Evolutionary conservation across 2,113 vertebrate genomes (phyloP).

Genomic region (Saguinus midas): DNA sequence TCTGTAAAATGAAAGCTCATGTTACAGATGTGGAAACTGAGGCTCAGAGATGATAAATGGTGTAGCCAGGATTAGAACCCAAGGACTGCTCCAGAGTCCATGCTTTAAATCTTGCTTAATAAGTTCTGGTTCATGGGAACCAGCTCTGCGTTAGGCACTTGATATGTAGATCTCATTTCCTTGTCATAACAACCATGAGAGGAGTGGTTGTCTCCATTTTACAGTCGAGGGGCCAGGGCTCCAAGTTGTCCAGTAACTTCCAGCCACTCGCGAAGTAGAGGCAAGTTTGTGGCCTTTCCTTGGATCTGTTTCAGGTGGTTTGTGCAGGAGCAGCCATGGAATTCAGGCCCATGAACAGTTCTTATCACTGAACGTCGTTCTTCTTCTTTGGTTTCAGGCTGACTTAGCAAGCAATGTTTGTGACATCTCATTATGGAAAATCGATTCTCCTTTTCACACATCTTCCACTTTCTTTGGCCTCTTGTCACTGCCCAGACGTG

Average conservation of each 20-base stretch:
- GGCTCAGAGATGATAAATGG: background rate
- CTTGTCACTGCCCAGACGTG: background rate
- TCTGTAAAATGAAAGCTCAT: background rate
- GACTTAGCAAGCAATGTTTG: conserved; percentile 23
- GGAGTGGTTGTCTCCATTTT: background rate
- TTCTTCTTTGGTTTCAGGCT: background rate
- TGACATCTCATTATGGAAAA: conserved; percentile 20
- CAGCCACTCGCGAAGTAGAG: background rate
- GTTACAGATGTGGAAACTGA: background rate
- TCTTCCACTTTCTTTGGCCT: conserved; percentile 25
- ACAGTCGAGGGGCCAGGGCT: background rate
- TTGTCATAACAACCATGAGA: background rate
- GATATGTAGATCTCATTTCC: background rate
- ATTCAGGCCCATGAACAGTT: background rate
- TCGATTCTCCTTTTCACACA: background rate
- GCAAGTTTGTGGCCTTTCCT: background rate
- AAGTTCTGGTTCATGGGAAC: background rate
- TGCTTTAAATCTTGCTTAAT: background rate
- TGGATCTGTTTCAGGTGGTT: background rate
- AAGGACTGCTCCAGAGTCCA: background rate
- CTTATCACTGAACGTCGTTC: background rate
- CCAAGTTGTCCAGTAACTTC: background rate
- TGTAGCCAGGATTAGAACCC: background rate
- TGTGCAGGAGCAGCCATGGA: background rate
- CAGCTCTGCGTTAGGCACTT: background rate